Percentiles rank a stretch among this genome's conserved stretches.
Conservation (phyloP, 2,113 vertebrate genomes). For the Cathartes aura region DNA sequence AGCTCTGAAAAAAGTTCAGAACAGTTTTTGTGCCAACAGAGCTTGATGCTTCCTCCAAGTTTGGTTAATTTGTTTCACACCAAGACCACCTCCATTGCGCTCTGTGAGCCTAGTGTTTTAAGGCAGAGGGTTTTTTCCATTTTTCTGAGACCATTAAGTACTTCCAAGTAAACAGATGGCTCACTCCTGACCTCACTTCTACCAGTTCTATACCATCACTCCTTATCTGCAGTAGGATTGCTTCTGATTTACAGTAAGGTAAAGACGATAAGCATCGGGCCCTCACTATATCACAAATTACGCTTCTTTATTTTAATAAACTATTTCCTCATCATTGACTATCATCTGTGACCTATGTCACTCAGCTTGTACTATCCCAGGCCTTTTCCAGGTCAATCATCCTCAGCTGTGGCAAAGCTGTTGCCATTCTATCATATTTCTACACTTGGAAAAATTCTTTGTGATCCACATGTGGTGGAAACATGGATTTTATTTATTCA, state of each 20-base stretch:
- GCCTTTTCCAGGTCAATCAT: neutral
- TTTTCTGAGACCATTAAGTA: neutral
- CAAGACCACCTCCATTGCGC: neutral
- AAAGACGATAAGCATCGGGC: neutral
- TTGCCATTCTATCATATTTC: neutral
- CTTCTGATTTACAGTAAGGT: neutral
- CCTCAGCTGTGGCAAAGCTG: neutral
- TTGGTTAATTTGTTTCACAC: neutral
- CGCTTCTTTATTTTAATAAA: neutral
- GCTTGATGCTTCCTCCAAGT: neutral
- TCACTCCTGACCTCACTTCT: neutral
- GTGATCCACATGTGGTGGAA: neutral
- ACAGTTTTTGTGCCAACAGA: neutral
- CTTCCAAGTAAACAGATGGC: neutral
- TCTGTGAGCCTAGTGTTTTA: neutral
- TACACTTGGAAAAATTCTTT: neutral
- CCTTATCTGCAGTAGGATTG: neutral
- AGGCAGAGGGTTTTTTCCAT: neutral
- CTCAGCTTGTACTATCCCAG: neutral
- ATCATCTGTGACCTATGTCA: neutral
- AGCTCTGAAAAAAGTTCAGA: neutral
- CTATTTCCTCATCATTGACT: neutral
- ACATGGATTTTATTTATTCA: neutral
- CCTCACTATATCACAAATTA: neutral
- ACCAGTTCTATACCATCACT: neutral